These are phyloP conservation scores for Bombyx mandarina DNA, from an alignment of 1,140 invertebrate species.

Conservation along the genomic window DNA sequence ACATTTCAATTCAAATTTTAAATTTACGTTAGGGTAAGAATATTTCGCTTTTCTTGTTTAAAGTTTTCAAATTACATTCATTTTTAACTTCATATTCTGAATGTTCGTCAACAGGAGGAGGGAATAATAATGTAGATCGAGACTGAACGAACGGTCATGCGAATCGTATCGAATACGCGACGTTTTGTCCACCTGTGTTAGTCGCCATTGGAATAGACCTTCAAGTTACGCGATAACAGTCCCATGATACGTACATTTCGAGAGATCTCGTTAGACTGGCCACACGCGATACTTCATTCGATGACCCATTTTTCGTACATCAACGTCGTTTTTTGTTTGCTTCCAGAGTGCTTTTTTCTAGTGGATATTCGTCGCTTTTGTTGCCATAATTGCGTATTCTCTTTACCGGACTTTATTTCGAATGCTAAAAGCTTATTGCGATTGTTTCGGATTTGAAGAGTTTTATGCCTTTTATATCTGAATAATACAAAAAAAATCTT, in stretches of 20 bases:
- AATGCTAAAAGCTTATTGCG: background rate
- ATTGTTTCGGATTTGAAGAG: background rate
- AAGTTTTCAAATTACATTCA: no score
- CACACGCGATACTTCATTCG: conserved; percentile 40
- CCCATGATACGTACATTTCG: conserved; percentile 9
- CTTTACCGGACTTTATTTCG: conserved; percentile 8
- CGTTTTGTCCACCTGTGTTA: conserved; percentile 13
- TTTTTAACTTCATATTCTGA: no score
- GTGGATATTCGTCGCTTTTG: conserved; percentile 32
- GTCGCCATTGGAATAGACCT: conserved; percentile 22
- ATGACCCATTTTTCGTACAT: conserved; percentile 52
- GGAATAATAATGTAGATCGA: conserved; percentile 33
- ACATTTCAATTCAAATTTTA: no score
- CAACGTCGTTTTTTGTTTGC: conserved; percentile 37
- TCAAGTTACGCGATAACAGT: conserved; percentile 10
- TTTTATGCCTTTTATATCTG: no score
- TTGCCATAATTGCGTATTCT: conserved; percentile 41
- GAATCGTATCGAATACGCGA: conserved; percentile 35
- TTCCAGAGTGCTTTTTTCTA: conserved; percentile 37
- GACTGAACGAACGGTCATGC: conserved; percentile 18
- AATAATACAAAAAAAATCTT: no score
- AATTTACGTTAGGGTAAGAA: no score
- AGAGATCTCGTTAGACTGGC: conserved; percentile 27
- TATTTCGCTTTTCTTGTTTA: no score
- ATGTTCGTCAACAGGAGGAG: conserved; percentile 7